Evolutionary conservation across 2,888 invertebrate species (phyloP), one percentile per base, ranked within the genome.

Genomic region (Cataglyphis altisquamis): DNA sequence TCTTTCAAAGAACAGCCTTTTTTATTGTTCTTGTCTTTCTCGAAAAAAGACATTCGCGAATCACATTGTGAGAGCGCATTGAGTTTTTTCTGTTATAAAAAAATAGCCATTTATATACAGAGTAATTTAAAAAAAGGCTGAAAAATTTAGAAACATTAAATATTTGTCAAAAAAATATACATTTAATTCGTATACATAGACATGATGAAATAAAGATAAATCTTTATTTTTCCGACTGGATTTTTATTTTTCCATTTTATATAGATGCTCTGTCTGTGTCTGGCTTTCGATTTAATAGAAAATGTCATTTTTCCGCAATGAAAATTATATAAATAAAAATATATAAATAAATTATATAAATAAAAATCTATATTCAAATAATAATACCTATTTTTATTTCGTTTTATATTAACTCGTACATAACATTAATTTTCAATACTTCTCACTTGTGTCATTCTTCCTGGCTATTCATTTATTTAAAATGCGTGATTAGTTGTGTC

Each of bases 371-470:
- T 57, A 1, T 57, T 2, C 1, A 12, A 12, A 41, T 1, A 1
- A 0, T 68, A 25, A 25, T 18, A 0, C 8, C 18, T 70, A 36
- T 36, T 15, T 39, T 29, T 29, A 6, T 60, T 18, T 39, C 29
- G 9, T 32, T 1, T 41, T 25, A 25, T 10, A 15, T 21, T 21
- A 21, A 21, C 21, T 21, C 21, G 21, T 21, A 21, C 21, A 21
- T 21, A 21, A 21, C 21, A 89, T 89, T 89, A 87, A 90, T 89
- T 82, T 84, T 48, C 84, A 67, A 86, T 89, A 86, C 80, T 88
- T 87, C 84, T 18, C 25, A 60, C n/a, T 5, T n/a, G 29, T 8
- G 87, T 89, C 84, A 86, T 87, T 36, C 32, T 63, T 9, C 21
- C 29, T 8, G 21, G 36, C 15, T 60, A 57, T 32, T 84, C 74